Base-by-base conservation (phyloP, 2,888 invertebrate species). In the Biston betularia region DNA sequence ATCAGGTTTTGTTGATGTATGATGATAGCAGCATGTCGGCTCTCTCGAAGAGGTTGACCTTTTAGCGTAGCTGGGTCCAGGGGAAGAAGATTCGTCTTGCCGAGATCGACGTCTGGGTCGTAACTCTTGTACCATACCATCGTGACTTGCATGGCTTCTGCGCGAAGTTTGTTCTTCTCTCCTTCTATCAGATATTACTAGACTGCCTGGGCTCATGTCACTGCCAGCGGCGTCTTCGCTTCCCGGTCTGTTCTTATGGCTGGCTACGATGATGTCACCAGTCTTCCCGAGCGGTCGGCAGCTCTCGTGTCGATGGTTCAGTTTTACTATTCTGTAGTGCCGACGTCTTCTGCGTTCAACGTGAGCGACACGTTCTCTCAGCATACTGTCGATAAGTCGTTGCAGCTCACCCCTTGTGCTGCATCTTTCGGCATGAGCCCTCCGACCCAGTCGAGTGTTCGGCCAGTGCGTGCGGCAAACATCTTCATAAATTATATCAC, bases 381-480 rank as follows among this genome's bases (percentile, higher is more conserved):
- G 79, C 42, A 93, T 79, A 70, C 87, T 89, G 69, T 93, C 93
- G 53, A 93, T 93, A 14, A 92, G 82, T 38, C 91, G 83, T 69
- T 93, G 93, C 42, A 93, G 78, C 71, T 93, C 92, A 49, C 84
- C 85, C 71, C 90, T 82, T 6, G 88, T 87, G 54, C 81, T 87
- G 66, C 81, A 85, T 67, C 92, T 82, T 40, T 92, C 91, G 6
- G 87, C 74, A 57, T 89, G 89, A 1, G 82, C 75, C 55, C 93
- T 84, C 33, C 90, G 89, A n/a, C 87, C 86, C 12, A 93, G 79
- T 2, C 93, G 82, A 33, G 91, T 84, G 52, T 85, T 90, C 1
- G 93, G 93, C 93, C 93, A 93, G 70, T 93, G 93, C 5, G 93
- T 93, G 35, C 93, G 87, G 77, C 93, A 93, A 12, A 93, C 93